Evolutionary conservation across 35 echinoderm and acorn worm species (phyloP).

Genomic region (Amphiura filiformis): DNA sequence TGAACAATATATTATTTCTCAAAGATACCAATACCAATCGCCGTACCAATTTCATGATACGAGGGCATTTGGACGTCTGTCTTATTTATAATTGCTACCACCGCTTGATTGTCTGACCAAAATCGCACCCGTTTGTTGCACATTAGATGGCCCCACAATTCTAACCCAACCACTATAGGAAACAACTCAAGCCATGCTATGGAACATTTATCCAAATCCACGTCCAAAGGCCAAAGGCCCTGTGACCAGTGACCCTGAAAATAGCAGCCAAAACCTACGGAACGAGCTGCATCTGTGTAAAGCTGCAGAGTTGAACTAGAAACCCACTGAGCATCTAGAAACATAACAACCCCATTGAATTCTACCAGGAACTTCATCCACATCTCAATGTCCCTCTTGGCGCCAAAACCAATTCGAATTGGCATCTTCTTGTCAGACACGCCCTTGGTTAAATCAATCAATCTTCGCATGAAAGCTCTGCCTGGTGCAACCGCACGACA

Average conservation of each 20-base stretch:
- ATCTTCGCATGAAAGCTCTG: neutral
- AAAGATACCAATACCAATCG: constrained; percentile 27
- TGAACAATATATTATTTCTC: constrained; percentile 33
- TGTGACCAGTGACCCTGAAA: constrained; percentile 34
- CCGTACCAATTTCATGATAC: constrained; percentile 43
- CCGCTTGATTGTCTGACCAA: neutral
- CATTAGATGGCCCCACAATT: neutral
- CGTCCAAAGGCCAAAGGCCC: neutral
- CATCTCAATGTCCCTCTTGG: neutral
- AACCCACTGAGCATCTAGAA: neutral
- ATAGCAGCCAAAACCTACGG: constrained; percentile 32
- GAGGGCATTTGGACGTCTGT: constrained; percentile 26
- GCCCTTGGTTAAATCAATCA: neutral
- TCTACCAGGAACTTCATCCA: neutral
- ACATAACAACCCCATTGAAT: neutral
- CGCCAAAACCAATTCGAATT: constrained; percentile 3
- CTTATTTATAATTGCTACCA: neutral
- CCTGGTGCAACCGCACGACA: constrained; percentile 34
- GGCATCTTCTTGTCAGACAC: neutral
- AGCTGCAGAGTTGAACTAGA: neutral
- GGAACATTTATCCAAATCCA: neutral
- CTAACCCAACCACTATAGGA: neutral
- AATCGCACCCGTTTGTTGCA: neutral
- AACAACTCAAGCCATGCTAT: constrained; percentile 24
- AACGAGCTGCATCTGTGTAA: constrained; percentile 30